These are phyloP conservation scores for Nomada ferruginata DNA, from an alignment of 2,888 invertebrate species.

Conservation along the genomic window DNA sequence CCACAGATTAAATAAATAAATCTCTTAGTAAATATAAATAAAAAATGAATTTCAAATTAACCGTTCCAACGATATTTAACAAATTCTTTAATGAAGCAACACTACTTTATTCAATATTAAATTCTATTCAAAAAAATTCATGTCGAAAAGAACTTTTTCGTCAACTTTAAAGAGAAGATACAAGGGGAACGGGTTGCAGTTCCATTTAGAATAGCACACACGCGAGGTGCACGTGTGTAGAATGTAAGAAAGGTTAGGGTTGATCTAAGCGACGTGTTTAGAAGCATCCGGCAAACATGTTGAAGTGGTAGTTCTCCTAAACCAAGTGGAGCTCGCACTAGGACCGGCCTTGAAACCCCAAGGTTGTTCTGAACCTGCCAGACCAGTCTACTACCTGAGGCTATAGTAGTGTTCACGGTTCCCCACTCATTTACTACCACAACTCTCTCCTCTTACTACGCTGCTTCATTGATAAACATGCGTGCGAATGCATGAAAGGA, in stretches of 20 bases:
- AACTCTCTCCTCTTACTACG: constrained; percentile 5
- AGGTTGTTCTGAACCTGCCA: constrained; percentile 65
- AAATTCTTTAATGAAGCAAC: too few species aligned
- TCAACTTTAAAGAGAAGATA: background rate
- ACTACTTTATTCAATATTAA: too few species aligned
- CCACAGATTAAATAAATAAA: too few species aligned
- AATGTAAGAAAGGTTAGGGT: constrained; percentile 72
- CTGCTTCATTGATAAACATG: constrained; percentile 15
- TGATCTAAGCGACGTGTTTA: constrained; percentile 78
- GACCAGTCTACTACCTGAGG: constrained; percentile 55
- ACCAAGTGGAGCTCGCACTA: constrained; percentile 54
- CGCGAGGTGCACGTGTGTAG: constrained; percentile 16
- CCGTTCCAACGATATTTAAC: too few species aligned
- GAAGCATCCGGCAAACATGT: constrained; percentile 80
- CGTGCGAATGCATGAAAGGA: background rate
- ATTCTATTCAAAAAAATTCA: background rate
- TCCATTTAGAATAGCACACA: background rate
- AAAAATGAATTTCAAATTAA: too few species aligned
- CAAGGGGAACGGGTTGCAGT: background rate
- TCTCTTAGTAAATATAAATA: too few species aligned
- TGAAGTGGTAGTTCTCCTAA: constrained; percentile 71
- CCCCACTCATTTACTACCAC: constrained; percentile 24
- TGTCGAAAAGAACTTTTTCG: background rate
- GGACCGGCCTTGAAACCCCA: constrained; percentile 64
- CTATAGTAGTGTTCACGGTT: constrained; percentile 26